Percentiles rank a stretch among this genome's conserved stretches.
These are phyloP conservation scores for Pelmatolapia mariae DNA, from an alignment of 2,113 vertebrate genomes.

Conservation along the genomic window DNA sequence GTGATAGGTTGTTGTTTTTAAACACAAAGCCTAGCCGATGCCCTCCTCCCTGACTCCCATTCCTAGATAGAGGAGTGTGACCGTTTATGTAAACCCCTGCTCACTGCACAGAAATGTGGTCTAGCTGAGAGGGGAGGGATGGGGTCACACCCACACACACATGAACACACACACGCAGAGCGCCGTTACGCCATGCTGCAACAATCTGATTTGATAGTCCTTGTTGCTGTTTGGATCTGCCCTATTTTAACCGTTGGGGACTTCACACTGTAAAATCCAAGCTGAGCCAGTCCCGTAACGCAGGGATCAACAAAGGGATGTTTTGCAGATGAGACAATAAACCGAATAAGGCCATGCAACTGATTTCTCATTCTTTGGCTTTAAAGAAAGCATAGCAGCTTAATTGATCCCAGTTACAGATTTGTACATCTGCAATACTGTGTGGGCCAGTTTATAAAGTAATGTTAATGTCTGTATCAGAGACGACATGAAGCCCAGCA, in stretches of 20 bases:
- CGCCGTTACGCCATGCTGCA: constrained; percentile 49
- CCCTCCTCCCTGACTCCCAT: not conserved
- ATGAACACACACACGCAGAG: not conserved
- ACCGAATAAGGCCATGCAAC: not conserved
- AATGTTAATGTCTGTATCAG: not conserved
- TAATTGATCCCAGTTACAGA: not conserved
- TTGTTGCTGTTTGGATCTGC: constrained; percentile 58
- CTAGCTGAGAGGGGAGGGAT: not conserved
- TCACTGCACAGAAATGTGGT: constrained; percentile 53
- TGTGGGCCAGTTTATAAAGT: not conserved
- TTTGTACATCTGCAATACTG: not conserved
- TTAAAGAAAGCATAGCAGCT: not conserved
- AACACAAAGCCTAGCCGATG: not conserved
- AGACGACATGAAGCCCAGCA: not conserved
- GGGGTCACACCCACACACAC: not conserved
- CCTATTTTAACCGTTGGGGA: constrained; percentile 58
- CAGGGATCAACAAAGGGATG: constrained; percentile 10
- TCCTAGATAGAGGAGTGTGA: constrained; percentile 33
- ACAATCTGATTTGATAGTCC: constrained; percentile 63
- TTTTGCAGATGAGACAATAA: not conserved
- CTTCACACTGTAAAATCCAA: constrained; percentile 49
- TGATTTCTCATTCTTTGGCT: not conserved
- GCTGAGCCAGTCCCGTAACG: constrained; percentile 30
- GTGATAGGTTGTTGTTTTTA: not conserved
- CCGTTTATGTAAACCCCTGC: constrained; percentile 45